Evolutionary conservation across 2,113 vertebrate genomes (phyloP).

Genomic region (Bungarus multicinctus): DNA sequence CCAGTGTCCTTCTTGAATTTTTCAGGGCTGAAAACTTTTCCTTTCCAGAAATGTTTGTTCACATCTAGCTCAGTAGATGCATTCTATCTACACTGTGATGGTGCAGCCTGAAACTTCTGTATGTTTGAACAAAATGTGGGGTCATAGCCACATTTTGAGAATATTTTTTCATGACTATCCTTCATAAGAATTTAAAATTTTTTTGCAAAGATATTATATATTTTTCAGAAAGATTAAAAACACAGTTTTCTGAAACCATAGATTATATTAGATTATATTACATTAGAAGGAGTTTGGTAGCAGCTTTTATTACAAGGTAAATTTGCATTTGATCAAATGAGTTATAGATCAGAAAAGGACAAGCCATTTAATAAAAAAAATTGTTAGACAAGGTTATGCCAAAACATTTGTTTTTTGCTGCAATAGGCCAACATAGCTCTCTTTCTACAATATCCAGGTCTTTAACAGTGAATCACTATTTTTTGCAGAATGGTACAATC

Average conservation of each 20-base stretch:
- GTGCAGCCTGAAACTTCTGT: not conserved
- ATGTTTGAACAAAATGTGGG: not conserved
- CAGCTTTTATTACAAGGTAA: not conserved
- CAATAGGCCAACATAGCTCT: not conserved
- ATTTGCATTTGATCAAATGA: not conserved
- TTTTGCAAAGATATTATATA: not conserved
- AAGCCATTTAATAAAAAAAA: not conserved
- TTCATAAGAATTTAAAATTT: not conserved
- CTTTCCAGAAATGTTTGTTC: not conserved
- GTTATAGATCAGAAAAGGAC: not conserved
- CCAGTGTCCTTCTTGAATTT: not conserved
- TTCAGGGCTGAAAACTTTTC: not conserved
- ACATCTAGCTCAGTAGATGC: not conserved
- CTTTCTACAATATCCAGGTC: not conserved
- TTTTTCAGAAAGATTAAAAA: not conserved
- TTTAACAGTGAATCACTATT: not conserved
- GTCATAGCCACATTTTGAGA: not conserved
- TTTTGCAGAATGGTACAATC: not conserved
- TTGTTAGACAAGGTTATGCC: not conserved
- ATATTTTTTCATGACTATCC: not conserved
- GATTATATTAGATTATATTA: not conserved
- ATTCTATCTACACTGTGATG: not conserved
- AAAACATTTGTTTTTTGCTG: not conserved
- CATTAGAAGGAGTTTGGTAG: not conserved
- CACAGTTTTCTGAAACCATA: not conserved